Percentiles rank a stretch among this genome's conserved stretches.
Evolutionary conservation across 2,797 vertebrate species (phyloP).

Genomic region (Etheostoma nigrum): DNA sequence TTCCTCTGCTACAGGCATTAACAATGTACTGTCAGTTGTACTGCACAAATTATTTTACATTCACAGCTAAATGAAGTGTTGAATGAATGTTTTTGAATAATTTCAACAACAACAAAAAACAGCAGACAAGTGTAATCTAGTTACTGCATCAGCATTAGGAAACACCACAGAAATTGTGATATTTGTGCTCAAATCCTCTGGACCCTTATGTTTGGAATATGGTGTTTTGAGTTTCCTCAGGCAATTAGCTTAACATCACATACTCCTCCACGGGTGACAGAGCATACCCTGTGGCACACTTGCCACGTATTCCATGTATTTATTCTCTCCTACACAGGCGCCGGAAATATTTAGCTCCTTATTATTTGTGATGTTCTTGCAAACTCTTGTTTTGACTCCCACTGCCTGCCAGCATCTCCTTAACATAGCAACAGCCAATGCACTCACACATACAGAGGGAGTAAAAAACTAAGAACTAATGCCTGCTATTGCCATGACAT

Average conservation of each 20-base stretch:
- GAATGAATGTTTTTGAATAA: slow-evolving; percentile 7
- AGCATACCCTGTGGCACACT: slow-evolving; percentile 62
- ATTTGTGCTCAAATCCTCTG: slow-evolving; percentile 14
- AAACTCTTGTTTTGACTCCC: slow-evolving; percentile 60
- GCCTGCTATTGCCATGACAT: background rate
- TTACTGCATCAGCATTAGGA: slow-evolving; percentile 18
- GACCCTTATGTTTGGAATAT: slow-evolving; percentile 22
- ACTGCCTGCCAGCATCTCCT: slow-evolving; percentile 54
- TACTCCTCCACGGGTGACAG: slow-evolving; percentile 62
- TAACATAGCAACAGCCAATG: slow-evolving; percentile 32
- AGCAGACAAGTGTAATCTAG: background rate
- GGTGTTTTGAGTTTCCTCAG: slow-evolving; percentile 44
- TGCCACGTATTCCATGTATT: slow-evolving; percentile 57
- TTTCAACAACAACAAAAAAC: background rate
- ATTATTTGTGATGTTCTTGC: slow-evolving; percentile 50
- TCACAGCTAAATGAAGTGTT: background rate
- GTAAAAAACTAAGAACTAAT: background rate
- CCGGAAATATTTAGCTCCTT: slow-evolving; percentile 44
- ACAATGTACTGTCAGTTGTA: background rate
- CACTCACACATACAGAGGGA: background rate
- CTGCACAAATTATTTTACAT: background rate
- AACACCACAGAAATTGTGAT: slow-evolving; percentile 11
- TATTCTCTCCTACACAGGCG: slow-evolving; percentile 58
- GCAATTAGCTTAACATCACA: slow-evolving; percentile 63
- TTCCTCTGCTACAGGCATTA: background rate